phyloP scores from a whole-genome alignment of 2,797 vertebrate species.

The Craterocephalus amniculus region DNA sequence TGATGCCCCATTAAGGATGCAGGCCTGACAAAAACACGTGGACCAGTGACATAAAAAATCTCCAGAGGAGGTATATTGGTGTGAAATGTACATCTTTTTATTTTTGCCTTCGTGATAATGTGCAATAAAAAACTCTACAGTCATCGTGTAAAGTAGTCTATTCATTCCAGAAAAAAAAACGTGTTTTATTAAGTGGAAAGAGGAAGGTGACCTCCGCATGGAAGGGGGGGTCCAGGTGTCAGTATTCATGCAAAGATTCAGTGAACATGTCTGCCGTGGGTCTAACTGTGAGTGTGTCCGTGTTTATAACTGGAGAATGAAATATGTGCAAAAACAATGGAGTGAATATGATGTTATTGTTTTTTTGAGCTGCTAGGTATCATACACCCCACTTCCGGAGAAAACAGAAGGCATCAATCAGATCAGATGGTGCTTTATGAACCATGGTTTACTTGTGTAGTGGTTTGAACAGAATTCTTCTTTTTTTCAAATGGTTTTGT shows the following conservation, averaged over 20 bases:
- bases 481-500: constrained; percentile 36
- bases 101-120: constrained; percentile 81
- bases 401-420: constrained; percentile 54
- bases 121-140: constrained; percentile 79
- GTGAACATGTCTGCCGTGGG: constrained; percentile 42
- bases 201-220: constrained; percentile 41
- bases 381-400: constrained; percentile 47
- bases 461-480: constrained; percentile 46
- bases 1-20: constrained; percentile 35
- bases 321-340: constrained; percentile 64
- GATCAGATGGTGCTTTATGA: constrained; percentile 47
- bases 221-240: constrained; percentile 29
- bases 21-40: constrained; percentile 25
- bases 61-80: constrained; percentile 67
- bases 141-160: constrained; percentile 70
- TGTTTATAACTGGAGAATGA: constrained; percentile 67
- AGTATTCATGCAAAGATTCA: constrained; percentile 56
- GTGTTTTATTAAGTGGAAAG: constrained; percentile 49
- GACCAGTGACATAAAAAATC: constrained; percentile 39
- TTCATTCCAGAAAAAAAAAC: constrained; percentile 61
- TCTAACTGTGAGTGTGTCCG: constrained; percentile 66
- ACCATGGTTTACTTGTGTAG: constrained; percentile 65
- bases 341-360: constrained; percentile 59
- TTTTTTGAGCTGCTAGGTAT: constrained; percentile 68
- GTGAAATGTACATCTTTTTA: constrained; percentile 76